Evolutionary conservation across 1,140 invertebrate species (phyloP), one percentile per base, ranked within the genome.

Genomic region (Coenobita brevimanus): DNA sequence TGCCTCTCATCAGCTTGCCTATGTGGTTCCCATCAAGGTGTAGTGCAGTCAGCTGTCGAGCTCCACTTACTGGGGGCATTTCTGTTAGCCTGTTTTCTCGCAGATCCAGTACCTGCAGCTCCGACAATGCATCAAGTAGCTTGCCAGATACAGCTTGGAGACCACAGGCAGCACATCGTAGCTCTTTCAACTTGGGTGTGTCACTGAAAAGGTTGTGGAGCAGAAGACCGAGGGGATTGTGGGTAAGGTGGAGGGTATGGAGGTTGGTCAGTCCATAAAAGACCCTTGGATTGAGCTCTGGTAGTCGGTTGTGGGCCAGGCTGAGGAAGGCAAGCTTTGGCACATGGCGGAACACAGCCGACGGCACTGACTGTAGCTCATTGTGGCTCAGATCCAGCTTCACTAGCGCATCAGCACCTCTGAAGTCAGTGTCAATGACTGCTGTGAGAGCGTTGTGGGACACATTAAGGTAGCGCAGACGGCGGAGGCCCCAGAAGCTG

Each of bases 121-220:
- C 43, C 83, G 88, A 84, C 82, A 92, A 80, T 89, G 91, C 73
- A 41, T 89, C 81, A 21, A 91, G 67, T 21, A 96, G 94, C 91
- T 96, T 94, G 8, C 95, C 95, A 92, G 97, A 96, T 90, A 97
- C 95, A 91, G 95, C 94, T 91, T 94, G 93, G 87, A 97, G 91
- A 60, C 94, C 93, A 92, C 96, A 96, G 82, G 93, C 92, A 90
- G 95, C 93, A 91, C 96, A 96, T 91, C 94, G 94, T 90, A 96
- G 94, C 82, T 94, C 93, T 92, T 94, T 93, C 60, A 97, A 92
- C 17, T 91, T 83, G 60, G 93, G 92, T 64, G 96, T 94, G 93
- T 97, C 96, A 91, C 95, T 95, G 92, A 97, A 96, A 30, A 96
- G 95, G 92, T 96, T 96, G n/a, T 95, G 94, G 91, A 95, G 94